Evolutionary conservation across 2,113 vertebrate species (phyloP), one percentile per base, ranked within the genome.

Genomic region (Apaloderma vittatum): DNA sequence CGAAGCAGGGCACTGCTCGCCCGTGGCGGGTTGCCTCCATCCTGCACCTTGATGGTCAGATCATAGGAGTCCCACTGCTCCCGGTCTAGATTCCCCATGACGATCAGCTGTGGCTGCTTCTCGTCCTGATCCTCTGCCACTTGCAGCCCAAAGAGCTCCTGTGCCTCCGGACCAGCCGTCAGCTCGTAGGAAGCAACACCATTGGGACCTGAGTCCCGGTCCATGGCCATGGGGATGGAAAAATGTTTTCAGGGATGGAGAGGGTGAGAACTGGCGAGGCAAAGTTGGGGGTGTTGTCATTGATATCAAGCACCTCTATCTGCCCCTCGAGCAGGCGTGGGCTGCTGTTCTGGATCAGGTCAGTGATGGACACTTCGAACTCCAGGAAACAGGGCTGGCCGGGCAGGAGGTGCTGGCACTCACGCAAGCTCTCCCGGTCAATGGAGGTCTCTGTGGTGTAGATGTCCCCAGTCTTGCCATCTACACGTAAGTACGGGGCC

Each of bases 251-350:
- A 0, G 99, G 99, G 93, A 99, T 99, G 91, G 99, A 98, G 68
- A 99, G 96, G 1, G 98, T 98, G 79, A 99, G 98, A 85, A 99
- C 99, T 0, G 99, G 99, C 0, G 99, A 99, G 92, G 99, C 96
- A 34, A 99, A 99, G 97, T 99, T 99, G 7, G 99, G 99, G 0
- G 99, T 99, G 98, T 99, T 99, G 98, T 99, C 99, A 3, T 99
- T 99, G 96, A 99, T 99, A 94, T 99, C 99, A 49, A 98, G 95
- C 43, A 99, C 99, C 91, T 99, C 99, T 17, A 99, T 99, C 95
- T 99, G 98, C n/a, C 99, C 99, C 86, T 99, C 99, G 0, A 99
- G 98, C 45, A 99, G 98, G 70, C 99, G 98, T 0, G 99, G 99
- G 40, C 98, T 98, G 23, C 98, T 98, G 21, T 97, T 99, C 82